Conservation (phyloP, 1,140 invertebrate genomes). For the Aethina tumida region DNA sequence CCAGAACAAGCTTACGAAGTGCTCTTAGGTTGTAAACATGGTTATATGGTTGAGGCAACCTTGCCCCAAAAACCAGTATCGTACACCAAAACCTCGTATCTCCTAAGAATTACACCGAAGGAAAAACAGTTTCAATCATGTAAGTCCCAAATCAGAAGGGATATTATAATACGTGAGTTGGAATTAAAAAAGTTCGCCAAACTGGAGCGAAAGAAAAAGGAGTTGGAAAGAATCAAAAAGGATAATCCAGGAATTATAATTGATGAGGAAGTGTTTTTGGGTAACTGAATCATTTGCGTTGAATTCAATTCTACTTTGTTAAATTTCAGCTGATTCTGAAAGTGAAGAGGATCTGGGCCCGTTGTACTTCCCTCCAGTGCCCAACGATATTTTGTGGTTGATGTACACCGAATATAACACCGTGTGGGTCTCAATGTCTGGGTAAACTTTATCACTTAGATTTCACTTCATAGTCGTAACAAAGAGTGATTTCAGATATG, state of each 20-base stretch:
- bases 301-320: not conserved
- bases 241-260: constrained; percentile 48
- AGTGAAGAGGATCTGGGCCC: constrained; percentile 44
- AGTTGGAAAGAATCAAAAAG: constrained; percentile 42
- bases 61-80: constrained; percentile 37
- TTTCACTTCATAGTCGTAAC: not conserved
- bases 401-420: constrained; percentile 39
- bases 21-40: constrained; percentile 43
- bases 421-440: constrained; percentile 51
- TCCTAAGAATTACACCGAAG: constrained; percentile 37
- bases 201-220: constrained; percentile 40
- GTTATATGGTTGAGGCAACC: constrained; percentile 43
- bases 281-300: constrained; percentile 25
- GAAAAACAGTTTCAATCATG: constrained; percentile 45
- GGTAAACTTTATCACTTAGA: constrained; percentile 12
- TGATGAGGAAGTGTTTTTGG: constrained; percentile 45
- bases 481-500: constrained; percentile 39
- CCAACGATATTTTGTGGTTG: constrained; percentile 43
- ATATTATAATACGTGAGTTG: constrained; percentile 34
- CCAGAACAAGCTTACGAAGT: constrained; percentile 28
- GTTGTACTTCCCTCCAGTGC: constrained; percentile 44
- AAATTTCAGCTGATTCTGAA: constrained; percentile 40
- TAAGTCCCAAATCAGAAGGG: constrained; percentile 46
- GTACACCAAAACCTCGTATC: constrained; percentile 38
- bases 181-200: constrained; percentile 42